These are phyloP conservation scores for Archips crataeganus DNA, from an alignment of 2,888 invertebrate genomes.

Conservation along the genomic window DNA sequence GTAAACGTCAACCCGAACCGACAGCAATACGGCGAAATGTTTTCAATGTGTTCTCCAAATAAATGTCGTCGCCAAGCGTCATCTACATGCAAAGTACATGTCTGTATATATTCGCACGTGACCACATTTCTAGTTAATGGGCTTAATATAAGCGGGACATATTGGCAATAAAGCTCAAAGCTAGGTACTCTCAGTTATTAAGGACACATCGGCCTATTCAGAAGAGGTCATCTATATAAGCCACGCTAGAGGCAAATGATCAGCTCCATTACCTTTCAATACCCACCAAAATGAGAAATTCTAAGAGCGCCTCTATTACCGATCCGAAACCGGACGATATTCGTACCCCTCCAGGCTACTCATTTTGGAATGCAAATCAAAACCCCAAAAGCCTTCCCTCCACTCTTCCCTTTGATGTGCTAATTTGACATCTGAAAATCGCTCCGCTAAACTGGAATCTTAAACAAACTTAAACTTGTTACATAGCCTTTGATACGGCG, in stretches of 20 bases:
- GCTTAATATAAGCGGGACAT: neutral
- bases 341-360: constrained; percentile 46
- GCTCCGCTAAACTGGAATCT: constrained; percentile 55
- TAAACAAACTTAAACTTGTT: constrained; percentile 40
- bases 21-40: too few species aligned
- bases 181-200: neutral
- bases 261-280: constrained; percentile 8
- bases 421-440: constrained; percentile 71
- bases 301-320: constrained; percentile 25
- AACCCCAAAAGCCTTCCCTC: constrained; percentile 67
- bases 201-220: neutral
- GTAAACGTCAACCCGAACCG: too few species aligned
- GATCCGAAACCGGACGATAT: constrained; percentile 6
- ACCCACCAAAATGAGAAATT: constrained; percentile 21
- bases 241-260: constrained; percentile 1
- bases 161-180: neutral
- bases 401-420: constrained; percentile 77
- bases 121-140: neutral
- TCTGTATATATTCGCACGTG: neutral
- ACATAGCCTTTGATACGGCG: constrained; percentile 26
- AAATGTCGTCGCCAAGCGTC: too few species aligned
- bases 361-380: constrained; percentile 82
- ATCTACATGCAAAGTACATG: too few species aligned
- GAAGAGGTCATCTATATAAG: neutral
- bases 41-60: too few species aligned